phyloP scores from a whole-genome alignment of 2,888 invertebrate genomes.

The Elegia similella region DNA sequence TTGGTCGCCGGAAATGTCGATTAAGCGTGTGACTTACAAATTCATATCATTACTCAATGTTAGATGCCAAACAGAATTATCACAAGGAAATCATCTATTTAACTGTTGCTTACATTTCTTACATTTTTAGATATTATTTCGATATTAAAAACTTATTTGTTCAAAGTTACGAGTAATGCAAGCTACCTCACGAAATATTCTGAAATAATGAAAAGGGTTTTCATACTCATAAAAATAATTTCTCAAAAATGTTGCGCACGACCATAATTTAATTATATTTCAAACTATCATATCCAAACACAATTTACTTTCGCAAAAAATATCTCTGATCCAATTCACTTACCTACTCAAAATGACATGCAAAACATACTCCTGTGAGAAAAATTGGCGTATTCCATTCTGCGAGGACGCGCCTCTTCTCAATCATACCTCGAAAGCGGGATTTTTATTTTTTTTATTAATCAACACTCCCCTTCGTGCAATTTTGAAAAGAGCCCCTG shows the following conservation, averaged over 20 bases:
- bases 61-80: too few species aligned
- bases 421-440: slow-evolving; percentile 50
- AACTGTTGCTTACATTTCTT: too few species aligned
- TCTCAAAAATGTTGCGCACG: neutral
- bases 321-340: slow-evolving; percentile 7
- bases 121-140: too few species aligned
- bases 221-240: neutral
- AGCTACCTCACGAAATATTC: too few species aligned
- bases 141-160: too few species aligned
- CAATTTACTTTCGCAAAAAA: slow-evolving; percentile 8
- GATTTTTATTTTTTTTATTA: slow-evolving; percentile 70
- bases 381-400: slow-evolving; percentile 13
- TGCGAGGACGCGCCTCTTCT: slow-evolving; percentile 46
- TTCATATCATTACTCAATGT: too few species aligned
- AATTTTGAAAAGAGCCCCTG: slow-evolving; percentile 44
- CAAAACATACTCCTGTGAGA: slow-evolving; percentile 3
- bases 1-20: too few species aligned
- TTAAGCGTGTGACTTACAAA: too few species aligned
- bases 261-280: neutral
- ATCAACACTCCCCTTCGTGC: slow-evolving; percentile 63
- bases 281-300: neutral
- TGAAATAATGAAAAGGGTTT: too few species aligned
- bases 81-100: too few species aligned
- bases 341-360: slow-evolving; percentile 6
- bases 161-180: too few species aligned